Conservation (phyloP, 2,797 vertebrate genomes). For the Geotrypetes seraphini region DNA sequence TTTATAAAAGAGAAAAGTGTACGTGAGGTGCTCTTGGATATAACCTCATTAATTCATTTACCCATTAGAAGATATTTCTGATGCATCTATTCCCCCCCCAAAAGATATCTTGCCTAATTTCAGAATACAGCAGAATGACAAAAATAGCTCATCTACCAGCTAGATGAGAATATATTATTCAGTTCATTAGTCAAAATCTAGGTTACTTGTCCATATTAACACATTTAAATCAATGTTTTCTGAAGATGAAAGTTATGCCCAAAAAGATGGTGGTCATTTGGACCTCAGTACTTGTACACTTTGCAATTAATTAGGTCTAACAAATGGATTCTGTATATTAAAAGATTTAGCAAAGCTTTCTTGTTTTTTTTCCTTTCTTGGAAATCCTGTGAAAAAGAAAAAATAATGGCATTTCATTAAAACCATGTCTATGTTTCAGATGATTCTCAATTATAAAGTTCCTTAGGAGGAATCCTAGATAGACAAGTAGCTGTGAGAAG, state of each 20-base stretch:
- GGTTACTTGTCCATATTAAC: conserved; percentile 5
- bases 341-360: too few species aligned
- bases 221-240: conserved; percentile 5
- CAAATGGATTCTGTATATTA: too few species aligned
- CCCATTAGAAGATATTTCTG: not conserved
- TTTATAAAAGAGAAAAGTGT: not conserved
- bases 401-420: too few species aligned
- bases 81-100: not conserved
- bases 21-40: not conserved
- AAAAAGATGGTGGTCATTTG: too few species aligned
- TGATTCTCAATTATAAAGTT: too few species aligned
- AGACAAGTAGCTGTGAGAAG: too few species aligned
- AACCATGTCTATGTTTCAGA: too few species aligned
- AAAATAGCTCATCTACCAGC: conserved; percentile 20
- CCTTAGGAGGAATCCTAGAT: too few species aligned
- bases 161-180: conserved; percentile 15
- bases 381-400: too few species aligned
- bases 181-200: conserved; percentile 30
- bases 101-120: conserved; percentile 3
- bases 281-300: too few species aligned
- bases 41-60: not conserved
- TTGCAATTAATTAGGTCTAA: too few species aligned
- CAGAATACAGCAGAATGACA: conserved; percentile 16
- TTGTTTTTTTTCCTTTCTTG: too few species aligned
- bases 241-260: not conserved